Evolutionary conservation across 2,113 vertebrate species (phyloP), one percentile per base, ranked within the genome.

Genomic region (Pseudopipra pipra): DNA sequence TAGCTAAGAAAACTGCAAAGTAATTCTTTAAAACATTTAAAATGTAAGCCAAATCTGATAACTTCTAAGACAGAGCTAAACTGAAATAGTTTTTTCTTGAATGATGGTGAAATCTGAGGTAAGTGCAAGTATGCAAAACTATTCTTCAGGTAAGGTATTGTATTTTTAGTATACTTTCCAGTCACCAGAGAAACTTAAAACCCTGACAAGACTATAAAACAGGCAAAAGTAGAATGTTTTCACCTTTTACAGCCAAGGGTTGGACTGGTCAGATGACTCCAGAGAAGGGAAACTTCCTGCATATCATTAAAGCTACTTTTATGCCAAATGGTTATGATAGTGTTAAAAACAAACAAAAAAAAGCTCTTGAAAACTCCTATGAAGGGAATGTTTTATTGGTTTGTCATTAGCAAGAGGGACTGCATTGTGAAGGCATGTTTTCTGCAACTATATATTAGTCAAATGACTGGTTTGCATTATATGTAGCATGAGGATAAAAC

Each of bases 401-500:
- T 20, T 63, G 59, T 87, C 52, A 37, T 86, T 90, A 86, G 85
- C 65, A 88, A 70, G 85, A 30, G 70, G 61, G 56, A 14, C 63
- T 66, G 4, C 33, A 8, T 46, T 96, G 82, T 85, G 55, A 87
- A 89, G 51, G 72, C 82, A 59, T 80, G 61, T 78, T 94, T 85
- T 84, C 83, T 92, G 76, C 82, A 93, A 74, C 91, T 80, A 14
- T 75, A 0, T 81, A 71, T 96, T 94, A 93, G 83, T 58, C 37
- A 78, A 94, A 93, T 92, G 61, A 78, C 52, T 92, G 88, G 73
- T 96, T 93, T 94, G 90, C 49, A 54, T 89, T 90, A 46, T 68
- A 14, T 76, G 90, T 92, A 81, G 92, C 89, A 93, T 79, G 85
- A 78, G 79, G 84, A 62, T 88, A 94, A 94, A 96, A 89, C 83